Base-by-base conservation (phyloP, 2,113 vertebrate species). In the Tupaia chinensis region DNA sequence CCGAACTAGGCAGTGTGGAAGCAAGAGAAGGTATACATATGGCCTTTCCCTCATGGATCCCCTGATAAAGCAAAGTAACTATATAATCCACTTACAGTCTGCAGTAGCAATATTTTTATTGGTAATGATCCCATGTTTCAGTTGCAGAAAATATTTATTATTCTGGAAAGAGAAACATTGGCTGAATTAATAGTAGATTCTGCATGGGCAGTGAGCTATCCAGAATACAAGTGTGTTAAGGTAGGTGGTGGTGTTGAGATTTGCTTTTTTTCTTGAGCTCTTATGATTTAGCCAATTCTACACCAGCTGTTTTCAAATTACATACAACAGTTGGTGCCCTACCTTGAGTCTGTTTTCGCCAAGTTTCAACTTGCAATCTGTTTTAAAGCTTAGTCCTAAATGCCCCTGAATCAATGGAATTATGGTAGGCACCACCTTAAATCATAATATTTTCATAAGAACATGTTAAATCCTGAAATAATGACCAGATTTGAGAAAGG, bases 371-470 rank as follows among this genome's bases (percentile, higher is more conserved):
- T 90, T 66, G 56, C 69, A 84, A 73, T 54, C 65, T 68, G 44
- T 92, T 96, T 96, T 74, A 94, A 87, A 94, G 58, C 61, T 93
- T 65, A 65, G 60, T 88, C 53, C 66, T 85, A 13, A 95, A 78
- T 54, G 73, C 76, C 65, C 70, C 74, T 7, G 93, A 93, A 87
- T 84, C 87, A 94, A 66, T 53, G 58, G 80, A 95, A 93, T 94
- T 79, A 77, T 81, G 83, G 58, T n/a, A 77, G 72, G 73, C 68
- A 68, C 54, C 90, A 95, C 80, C 54, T 68, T 88, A 56, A 91
- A 63, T 76, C 89, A 95, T 82, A 95, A n/a, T 95, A 88, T 96
- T 96, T 97, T 96, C 66, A 72, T 74, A 87, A 91, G 91, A 95
- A 78, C 27, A 27, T 44, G 54, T 95, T 89, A 25, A 82, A 56